Base-by-base conservation (phyloP, 2,888 invertebrate species). In the Drosophila monieri region DNA sequence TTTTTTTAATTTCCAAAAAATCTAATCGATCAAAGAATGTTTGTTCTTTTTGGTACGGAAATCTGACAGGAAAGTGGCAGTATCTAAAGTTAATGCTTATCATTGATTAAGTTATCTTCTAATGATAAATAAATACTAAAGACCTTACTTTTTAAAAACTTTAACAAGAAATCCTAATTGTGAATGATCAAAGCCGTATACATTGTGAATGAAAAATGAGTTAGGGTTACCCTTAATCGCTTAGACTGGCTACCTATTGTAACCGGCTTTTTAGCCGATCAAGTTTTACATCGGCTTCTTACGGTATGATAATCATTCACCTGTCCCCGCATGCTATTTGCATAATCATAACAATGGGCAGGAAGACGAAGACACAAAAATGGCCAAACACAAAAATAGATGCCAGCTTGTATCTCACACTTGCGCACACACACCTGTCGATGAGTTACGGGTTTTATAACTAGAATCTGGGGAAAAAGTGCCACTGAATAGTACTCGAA, bases 341-440 rank as follows among this genome's bases (percentile, higher is more conserved):
- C 78, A 86, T 80, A 84, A 86, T 78, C 68, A 56, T 58, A 64
- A 73, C 66, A 72, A 72, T 61, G 49, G 47, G 55, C 49, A 15
- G 21, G 53, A 62, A 53, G 57, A 25, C 68, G 32, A 53, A 23
- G 48, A 48, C 27, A 27, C 49, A 66, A 65, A 64, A 65, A 79
- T 54, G 73, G 80, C 65, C 77, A 37, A 56, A 66, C 27, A 59
- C 65, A 80, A 61, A 74, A 80, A 83, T 83, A 79, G 65, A 65
- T 77, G 67, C 43, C 57, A 68, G 59, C 46, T 18, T 35, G n/a
- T 35, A 35, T 51, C 55, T 58, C 59, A 47, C 41, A 21, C 48
- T 44, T 55, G 30, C 27, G 25, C 53, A 54, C 44, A 43, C 39
- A 49, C 41, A 76, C 60, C 48, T 61, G 66, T 61, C 73, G 58